Percentiles rank a stretch among this genome's conserved stretches.
Conservation (phyloP, 2,797 vertebrate genomes). For the Dallia pectoralis region DNA sequence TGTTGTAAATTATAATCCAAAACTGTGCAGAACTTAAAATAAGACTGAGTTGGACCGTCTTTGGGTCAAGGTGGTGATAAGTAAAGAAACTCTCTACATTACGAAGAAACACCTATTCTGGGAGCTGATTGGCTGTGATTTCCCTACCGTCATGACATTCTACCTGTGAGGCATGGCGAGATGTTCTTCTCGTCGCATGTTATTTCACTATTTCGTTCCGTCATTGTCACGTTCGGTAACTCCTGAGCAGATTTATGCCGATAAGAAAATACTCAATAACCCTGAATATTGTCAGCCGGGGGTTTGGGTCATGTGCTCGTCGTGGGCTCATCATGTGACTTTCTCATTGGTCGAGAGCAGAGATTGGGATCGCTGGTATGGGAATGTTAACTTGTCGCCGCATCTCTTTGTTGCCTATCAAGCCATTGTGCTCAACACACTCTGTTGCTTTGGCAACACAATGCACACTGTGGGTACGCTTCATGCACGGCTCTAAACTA, state of each 20-base stretch:
- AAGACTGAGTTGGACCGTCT: no score
- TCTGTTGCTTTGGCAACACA: background rate
- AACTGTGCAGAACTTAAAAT: no score
- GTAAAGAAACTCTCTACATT: background rate
- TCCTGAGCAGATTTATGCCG: background rate
- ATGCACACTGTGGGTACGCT: background rate
- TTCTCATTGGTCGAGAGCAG: slow-evolving; percentile 27
- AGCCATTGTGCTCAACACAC: slow-evolving; percentile 11
- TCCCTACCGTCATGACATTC: background rate
- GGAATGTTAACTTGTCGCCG: slow-evolving; percentile 25
- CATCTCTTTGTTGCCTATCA: slow-evolving; percentile 24
- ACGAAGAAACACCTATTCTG: background rate
- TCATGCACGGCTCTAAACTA: background rate
- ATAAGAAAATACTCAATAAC: background rate
- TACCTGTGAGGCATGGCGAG: background rate
- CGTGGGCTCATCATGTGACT: slow-evolving; percentile 20
- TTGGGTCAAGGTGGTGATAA: background rate
- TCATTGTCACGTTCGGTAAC: background rate
- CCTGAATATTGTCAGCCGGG: background rate
- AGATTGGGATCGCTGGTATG: slow-evolving; percentile 51
- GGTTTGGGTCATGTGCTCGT: slow-evolving; percentile 31
- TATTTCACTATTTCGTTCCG: background rate
- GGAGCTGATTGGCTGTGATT: background rate
- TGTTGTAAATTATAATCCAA: no score
- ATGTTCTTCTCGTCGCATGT: background rate